Evolutionary conservation across 2,797 vertebrate genomes (phyloP).

Genomic region (Malacoraja senta): DNA sequence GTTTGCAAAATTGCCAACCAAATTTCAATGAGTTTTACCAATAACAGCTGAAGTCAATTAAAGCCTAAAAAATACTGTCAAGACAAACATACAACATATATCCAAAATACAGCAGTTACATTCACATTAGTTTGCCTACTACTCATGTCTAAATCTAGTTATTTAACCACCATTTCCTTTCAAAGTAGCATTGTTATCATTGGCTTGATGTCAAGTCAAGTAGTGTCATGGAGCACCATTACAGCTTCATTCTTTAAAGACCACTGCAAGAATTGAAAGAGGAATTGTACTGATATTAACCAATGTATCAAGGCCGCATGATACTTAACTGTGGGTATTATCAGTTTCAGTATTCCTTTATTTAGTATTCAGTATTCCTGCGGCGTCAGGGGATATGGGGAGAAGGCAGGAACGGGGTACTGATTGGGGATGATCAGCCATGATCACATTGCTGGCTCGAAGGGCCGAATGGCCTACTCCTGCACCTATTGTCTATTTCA

Average conservation of each 20-base stretch:
- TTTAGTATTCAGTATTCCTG: too few relatives aligned
- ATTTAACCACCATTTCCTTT: neutral
- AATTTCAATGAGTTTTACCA: neutral
- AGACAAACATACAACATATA: neutral
- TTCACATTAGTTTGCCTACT: slow-evolving; percentile 1
- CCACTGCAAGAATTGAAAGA: neutral
- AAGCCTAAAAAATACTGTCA: neutral
- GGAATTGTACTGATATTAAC: too few relatives aligned
- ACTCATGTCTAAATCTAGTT: neutral
- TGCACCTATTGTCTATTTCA: too few relatives aligned
- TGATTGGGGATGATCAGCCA: too few relatives aligned
- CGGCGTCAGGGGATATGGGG: too few relatives aligned
- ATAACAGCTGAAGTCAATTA: neutral
- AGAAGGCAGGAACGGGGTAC: too few relatives aligned
- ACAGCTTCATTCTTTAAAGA: neutral
- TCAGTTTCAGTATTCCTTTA: neutral
- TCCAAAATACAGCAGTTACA: neutral
- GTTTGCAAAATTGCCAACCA: neutral
- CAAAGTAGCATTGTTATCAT: neutral
- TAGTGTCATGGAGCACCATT: neutral
- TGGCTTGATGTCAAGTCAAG: neutral
- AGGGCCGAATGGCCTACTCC: too few relatives aligned
- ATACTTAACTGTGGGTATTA: neutral
- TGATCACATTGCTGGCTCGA: too few relatives aligned
- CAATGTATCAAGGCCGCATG: neutral